Evolutionary conservation across 2,113 vertebrate genomes (phyloP).

Genomic region (Pollimyrus isidori): DNA sequence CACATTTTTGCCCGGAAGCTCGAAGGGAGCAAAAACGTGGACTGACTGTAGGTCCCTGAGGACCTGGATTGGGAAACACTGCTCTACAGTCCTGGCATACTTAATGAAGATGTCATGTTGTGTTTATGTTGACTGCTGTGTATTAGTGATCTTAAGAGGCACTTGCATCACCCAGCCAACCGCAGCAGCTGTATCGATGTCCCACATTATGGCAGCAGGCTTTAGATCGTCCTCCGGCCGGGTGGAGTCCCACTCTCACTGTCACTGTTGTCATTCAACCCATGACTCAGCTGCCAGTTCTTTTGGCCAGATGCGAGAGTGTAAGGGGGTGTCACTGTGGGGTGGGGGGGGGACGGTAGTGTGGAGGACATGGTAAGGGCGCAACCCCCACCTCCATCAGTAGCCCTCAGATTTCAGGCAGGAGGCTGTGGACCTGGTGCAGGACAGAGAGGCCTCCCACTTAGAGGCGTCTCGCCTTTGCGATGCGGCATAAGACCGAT

Average conservation of each 20-base stretch:
- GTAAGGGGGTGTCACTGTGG: background rate
- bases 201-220: background rate
- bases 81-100: background rate
- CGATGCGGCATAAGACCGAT: too few relatives aligned
- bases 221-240: background rate
- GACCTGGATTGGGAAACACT: background rate
- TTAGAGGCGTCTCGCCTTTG: background rate
- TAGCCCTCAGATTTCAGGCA: background rate
- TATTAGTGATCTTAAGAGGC: background rate
- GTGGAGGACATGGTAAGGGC: background rate
- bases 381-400: background rate
- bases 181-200: background rate
- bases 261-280: background rate
- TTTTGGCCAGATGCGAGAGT: background rate
- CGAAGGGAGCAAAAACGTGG: background rate
- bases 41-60: background rate
- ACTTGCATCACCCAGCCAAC: background rate
- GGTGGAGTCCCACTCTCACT: background rate
- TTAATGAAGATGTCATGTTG: background rate
- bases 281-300: background rate
- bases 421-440: background rate
- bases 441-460: background rate
- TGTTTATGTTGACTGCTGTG: background rate
- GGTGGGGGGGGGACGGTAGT: background rate
- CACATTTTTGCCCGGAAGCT: background rate